A percentile compares a stretch with the other conserved stretches of the same genome.
phyloP scores from a whole-genome alignment of 2,888 invertebrate genomes.

The Scaptodrosophila latifasciaeformis region DNA sequence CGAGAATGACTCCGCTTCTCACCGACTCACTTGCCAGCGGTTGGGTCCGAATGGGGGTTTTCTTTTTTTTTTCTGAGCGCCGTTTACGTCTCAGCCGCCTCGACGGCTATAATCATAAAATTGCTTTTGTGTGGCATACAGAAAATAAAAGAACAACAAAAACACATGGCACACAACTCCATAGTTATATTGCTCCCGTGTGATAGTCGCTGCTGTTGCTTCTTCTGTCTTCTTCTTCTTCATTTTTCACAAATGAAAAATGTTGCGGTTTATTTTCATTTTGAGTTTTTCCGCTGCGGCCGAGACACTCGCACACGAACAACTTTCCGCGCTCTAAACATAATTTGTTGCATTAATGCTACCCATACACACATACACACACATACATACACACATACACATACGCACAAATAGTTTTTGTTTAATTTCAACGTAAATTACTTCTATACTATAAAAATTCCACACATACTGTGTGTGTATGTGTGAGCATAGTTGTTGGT shows the following conservation, averaged over 20 bases:
- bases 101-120: conserved; percentile 71
- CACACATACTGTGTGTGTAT: conserved; percentile 1
- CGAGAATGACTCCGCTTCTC: not conserved
- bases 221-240: conserved; percentile 60
- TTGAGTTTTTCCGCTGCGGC: conserved; percentile 51
- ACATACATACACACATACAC: conserved; percentile 10
- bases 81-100: conserved; percentile 42
- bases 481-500: too few species aligned
- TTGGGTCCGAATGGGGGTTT: too few species aligned
- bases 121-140: conserved; percentile 73
- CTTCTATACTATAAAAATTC: conserved; percentile 14
- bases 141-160: too few species aligned
- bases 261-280: conserved; percentile 67
- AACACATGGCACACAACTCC: conserved; percentile 67
- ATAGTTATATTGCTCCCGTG: conserved; percentile 68
- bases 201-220: conserved; percentile 31
- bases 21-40: not conserved
- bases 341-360: conserved; percentile 68
- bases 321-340: conserved; percentile 49
- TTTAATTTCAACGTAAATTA: conserved; percentile 67
- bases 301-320: not conserved
- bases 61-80: too few species aligned
- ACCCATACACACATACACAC: conserved; percentile 46
- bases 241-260: conserved; percentile 63
- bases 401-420: conserved; percentile 51